Conservation (phyloP, 2,113 vertebrate genomes). For the Scopus umbretta region DNA sequence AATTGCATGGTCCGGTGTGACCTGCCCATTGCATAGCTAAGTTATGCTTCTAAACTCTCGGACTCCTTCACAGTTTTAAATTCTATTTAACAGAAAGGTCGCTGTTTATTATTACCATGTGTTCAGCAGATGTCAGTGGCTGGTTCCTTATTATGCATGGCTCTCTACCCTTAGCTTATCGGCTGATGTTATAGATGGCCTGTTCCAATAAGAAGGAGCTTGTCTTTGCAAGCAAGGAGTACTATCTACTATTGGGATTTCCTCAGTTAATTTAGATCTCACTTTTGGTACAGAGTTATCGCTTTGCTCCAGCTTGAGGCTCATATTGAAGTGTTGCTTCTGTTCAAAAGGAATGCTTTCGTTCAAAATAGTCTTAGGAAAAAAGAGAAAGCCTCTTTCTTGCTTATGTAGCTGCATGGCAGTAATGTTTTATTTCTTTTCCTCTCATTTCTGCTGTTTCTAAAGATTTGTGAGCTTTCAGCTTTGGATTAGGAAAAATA, state of each 20-base stretch:
- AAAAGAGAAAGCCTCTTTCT: not conserved
- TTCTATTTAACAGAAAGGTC: not conserved
- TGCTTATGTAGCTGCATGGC: not conserved
- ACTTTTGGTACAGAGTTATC: not conserved
- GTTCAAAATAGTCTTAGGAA: not conserved
- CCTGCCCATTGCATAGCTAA: not conserved
- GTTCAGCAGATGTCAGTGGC: not conserved
- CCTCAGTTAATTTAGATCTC: not conserved
- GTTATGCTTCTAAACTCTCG: not conserved
- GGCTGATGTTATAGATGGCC: rapidly evolving
- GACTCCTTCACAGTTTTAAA: not conserved
- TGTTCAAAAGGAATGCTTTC: not conserved
- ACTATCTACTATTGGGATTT: not conserved
- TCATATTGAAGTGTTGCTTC: not conserved
- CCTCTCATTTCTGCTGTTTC: not conserved
- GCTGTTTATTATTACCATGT: not conserved
- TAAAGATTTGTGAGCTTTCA: not conserved
- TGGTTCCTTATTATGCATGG: not conserved
- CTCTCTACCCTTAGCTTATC: not conserved
- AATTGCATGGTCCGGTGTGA: not conserved
- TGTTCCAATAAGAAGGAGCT: not conserved
- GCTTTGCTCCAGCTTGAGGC: not conserved
- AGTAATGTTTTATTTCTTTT: not conserved
- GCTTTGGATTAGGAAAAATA: not conserved
- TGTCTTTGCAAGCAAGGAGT: not conserved